phyloP scores from a whole-genome alignment of 2,888 invertebrate genomes.

The Sminthurinus aureus region DNA sequence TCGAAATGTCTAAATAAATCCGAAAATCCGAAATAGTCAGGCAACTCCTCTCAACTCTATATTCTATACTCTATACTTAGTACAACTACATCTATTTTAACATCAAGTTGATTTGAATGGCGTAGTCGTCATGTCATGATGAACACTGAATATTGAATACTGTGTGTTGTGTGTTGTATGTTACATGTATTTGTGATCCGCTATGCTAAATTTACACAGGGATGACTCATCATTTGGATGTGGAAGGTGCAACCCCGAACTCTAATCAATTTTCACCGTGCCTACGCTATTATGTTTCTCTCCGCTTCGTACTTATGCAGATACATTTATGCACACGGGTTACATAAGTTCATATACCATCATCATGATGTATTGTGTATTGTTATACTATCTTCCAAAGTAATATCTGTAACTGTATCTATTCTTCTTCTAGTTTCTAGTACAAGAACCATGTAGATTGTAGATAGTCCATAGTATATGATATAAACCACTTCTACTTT shows the following conservation, averaged over 20 bases:
- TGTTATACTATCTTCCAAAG: background rate
- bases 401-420: background rate
- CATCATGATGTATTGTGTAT: background rate
- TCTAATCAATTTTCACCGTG: slow-evolving; percentile 37
- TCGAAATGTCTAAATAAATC: too few species aligned
- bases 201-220: slow-evolving; percentile 57
- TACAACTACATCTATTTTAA: background rate
- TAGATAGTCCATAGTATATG: too few species aligned
- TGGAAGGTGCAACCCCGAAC: slow-evolving; percentile 36
- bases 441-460: background rate
- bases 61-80: background rate
- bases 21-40: background rate
- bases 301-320: background rate
- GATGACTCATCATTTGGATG: slow-evolving; percentile 51
- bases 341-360: background rate
- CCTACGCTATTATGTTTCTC: slow-evolving; percentile 17
- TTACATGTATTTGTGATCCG: background rate
- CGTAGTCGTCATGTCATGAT: background rate
- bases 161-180: too few species aligned
- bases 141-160: background rate
- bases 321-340: background rate
- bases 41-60: background rate
- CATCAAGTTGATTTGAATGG: background rate
- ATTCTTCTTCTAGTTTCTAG: background rate
- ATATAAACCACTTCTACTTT: background rate